These are phyloP conservation scores for Mnemiopsis leidyi DNA, from an alignment of 37 sponge, comb jelly and placozoan genomes.

Conservation along the genomic window DNA sequence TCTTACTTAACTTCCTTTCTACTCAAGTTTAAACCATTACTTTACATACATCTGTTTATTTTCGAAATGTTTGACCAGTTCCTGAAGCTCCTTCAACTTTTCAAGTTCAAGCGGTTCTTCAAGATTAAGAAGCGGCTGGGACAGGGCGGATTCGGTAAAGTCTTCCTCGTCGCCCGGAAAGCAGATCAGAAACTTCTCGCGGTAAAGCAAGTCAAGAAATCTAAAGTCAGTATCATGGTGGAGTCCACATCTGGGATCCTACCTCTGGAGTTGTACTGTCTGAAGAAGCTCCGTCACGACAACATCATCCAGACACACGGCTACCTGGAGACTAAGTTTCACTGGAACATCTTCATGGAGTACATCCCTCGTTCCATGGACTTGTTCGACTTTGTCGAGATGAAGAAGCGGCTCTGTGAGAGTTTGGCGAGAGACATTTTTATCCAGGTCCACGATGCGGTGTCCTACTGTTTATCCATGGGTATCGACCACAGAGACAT, in stretches of 20 bases:
- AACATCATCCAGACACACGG: constrained; percentile 6
- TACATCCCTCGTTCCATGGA: not conserved
- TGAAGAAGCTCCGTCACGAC: not conserved
- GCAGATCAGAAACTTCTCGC: not conserved
- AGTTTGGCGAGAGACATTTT: not conserved
- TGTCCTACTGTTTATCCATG: constrained; percentile 14
- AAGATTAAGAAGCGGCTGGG: constrained; percentile 47
- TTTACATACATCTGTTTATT: no score
- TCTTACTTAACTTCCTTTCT: no score
- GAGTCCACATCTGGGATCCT: not conserved
- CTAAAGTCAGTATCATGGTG: not conserved
- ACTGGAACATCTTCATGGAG: constrained; percentile 49
- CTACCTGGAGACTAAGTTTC: not conserved
- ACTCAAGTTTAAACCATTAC: no score
- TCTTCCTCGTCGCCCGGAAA: not conserved
- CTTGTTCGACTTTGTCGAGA: constrained; percentile 49
- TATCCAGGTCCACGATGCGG: constrained; percentile 16
- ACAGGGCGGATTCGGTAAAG: constrained; percentile 49
- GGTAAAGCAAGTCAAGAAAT: not conserved
- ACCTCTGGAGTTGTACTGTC: constrained; percentile 53
- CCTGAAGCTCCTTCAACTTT: not conserved
- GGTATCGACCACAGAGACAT: constrained; percentile 51
- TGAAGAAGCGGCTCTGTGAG: not conserved
- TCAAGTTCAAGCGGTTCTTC: constrained; percentile 43
- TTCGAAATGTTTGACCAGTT: not conserved